A percentile compares a stretch with the other conserved stretches of the same genome.
These are phyloP conservation scores for Nomada ferruginata DNA, from an alignment of 2,888 invertebrate genomes.

Conservation along the genomic window DNA sequence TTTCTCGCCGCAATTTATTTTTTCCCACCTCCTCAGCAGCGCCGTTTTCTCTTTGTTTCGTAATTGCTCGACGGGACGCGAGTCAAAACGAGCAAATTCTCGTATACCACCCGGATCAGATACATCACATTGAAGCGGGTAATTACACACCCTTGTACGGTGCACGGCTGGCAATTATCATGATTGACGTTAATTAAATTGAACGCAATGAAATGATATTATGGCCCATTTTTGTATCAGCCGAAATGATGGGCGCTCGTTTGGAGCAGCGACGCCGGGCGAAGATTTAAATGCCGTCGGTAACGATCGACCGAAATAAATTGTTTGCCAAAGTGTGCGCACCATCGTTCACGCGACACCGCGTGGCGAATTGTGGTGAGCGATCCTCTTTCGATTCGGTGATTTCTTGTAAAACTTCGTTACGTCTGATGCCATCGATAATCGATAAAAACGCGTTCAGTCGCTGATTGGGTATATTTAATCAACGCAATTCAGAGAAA, in stretches of 20 bases:
- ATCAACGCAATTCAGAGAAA: neutral
- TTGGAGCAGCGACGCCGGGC: neutral
- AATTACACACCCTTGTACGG: slow-evolving; percentile 45
- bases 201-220: slow-evolving; percentile 51
- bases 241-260: slow-evolving; percentile 29
- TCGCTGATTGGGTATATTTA: neutral
- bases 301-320: neutral
- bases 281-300: neutral
- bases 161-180: slow-evolving; percentile 46
- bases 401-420: neutral
- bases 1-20: neutral
- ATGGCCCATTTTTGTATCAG: slow-evolving; percentile 44
- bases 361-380: neutral
- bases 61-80: slow-evolving; percentile 27
- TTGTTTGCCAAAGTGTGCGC: slow-evolving; percentile 16
- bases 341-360: neutral
- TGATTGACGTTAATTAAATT: slow-evolving; percentile 61
- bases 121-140: slow-evolving; percentile 38
- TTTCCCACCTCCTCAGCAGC: neutral
- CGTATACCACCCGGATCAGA: slow-evolving; percentile 25
- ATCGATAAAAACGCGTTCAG: neutral
- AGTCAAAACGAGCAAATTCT: slow-evolving; percentile 45
- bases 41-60: slow-evolving; percentile 25
- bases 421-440: neutral
- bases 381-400: neutral